Conservation (phyloP, 2,113 vertebrate genomes). For the Sprattus sprattus region DNA sequence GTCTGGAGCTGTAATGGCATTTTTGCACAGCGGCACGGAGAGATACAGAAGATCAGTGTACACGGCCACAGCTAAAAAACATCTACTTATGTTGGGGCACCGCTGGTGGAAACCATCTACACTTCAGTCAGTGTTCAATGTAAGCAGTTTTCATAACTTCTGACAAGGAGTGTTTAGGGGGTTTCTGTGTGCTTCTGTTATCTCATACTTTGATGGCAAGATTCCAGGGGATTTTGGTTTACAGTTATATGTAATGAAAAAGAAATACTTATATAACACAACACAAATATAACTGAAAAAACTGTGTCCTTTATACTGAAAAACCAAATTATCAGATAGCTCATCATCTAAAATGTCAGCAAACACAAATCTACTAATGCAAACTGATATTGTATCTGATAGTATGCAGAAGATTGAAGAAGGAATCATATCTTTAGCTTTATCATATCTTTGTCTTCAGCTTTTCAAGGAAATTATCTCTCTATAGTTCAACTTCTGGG, state of each 20-base stretch:
- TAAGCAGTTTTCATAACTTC: background rate
- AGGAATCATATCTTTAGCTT: background rate
- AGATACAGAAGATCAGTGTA: background rate
- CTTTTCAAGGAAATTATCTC: background rate
- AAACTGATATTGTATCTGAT: background rate
- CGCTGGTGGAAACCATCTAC: background rate
- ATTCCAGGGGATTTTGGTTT: constrained; percentile 13
- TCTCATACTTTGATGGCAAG: background rate
- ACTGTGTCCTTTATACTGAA: background rate
- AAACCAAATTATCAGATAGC: background rate
- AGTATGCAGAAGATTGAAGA: background rate
- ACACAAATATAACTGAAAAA: background rate
- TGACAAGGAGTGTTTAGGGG: background rate
- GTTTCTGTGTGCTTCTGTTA: background rate
- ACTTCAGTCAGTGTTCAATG: background rate
- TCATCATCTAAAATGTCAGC: background rate
- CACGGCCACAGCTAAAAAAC: background rate
- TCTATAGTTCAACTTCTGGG: background rate
- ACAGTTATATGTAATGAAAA: background rate
- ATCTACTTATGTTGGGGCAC: background rate
- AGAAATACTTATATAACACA: background rate
- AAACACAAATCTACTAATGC: background rate
- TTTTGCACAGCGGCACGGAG: background rate
- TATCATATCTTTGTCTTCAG: background rate
- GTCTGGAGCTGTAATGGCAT: background rate